Base-by-base conservation (phyloP, 2,113 vertebrate genomes). In the Aegithalos caudatus region DNA sequence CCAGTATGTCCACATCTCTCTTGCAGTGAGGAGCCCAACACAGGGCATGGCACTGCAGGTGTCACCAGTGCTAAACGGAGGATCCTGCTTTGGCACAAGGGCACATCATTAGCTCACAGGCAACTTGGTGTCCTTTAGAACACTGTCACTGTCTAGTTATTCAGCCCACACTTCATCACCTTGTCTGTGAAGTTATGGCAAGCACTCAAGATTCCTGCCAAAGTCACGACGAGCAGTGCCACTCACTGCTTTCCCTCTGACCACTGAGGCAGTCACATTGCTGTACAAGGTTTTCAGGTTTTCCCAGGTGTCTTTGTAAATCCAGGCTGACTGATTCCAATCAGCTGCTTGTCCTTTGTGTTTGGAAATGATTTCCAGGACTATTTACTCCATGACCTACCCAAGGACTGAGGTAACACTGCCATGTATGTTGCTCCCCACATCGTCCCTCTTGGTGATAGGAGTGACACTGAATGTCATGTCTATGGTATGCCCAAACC, bases 241-340 rank as follows among this genome's bases (percentile, higher is more conserved):
- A n/a, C 28, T 56, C 53, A 9, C 23, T 58, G 42, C 48, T 76
- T 91, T 47, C 42, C 17, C 27, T 3, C 29, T 22, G 12, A 25
- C 67, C 50, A 20, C 64, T 5, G 35, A 48, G 31, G 9, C 29
- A 73, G 51, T 21, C 51, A 10, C 1, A 0, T 53, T 2, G 0
- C 28, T 6, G 6, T 10, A 40, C 2, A 16, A 88, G 17, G 22
- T 56, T 61, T 87, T 56, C 60, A 57, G 77, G 23, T 61, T 72
- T 76, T 69, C 58, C 65, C 45, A 48, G 77, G 7, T 19, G 3
- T 8, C 31, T 88, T 48, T 61, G 31, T 37, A 53, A 78, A 35
- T 66, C 70, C 53, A 21, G 21, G 12, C 27, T 71, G 38, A 88
- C 38, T 50, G 22, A 9, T 64, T 53, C 29, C 21, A 35, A 18